A percentile compares a stretch with the other conserved stretches of the same genome.
Conservation (phyloP, 2,888 invertebrate species). For the Chloroclystis v-ata region DNA sequence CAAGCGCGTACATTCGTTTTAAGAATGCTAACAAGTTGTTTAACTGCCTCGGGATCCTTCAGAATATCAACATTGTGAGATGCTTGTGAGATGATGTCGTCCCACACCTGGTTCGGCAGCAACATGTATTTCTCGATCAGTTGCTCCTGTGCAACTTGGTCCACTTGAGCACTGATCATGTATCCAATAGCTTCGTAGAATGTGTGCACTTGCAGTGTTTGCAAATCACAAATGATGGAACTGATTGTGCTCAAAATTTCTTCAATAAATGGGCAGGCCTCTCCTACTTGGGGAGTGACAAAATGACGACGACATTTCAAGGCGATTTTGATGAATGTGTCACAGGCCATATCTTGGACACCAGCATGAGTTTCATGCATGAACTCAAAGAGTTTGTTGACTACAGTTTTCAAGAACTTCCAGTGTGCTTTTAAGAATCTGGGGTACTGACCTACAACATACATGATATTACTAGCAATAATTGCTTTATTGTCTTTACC, state of each 20-base stretch:
- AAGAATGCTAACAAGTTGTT: slow-evolving; percentile 97
- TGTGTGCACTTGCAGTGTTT: slow-evolving; percentile 98
- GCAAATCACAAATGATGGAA: slow-evolving; percentile 98
- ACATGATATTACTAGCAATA: slow-evolving; percentile 99
- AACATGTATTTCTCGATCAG: slow-evolving; percentile 98
- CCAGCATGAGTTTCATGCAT: slow-evolving; percentile 99
- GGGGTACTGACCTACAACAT: slow-evolving; percentile 99
- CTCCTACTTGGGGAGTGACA: slow-evolving; percentile 96
- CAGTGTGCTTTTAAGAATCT: slow-evolving; percentile 99
- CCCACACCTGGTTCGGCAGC: slow-evolving; percentile 98
- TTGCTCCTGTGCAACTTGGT: slow-evolving; percentile 92
- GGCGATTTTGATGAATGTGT: slow-evolving; percentile 99
- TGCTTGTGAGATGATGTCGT: slow-evolving; percentile 97
- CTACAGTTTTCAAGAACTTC: slow-evolving; percentile 99
- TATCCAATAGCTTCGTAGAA: slow-evolving; percentile 99
- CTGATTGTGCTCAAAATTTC: slow-evolving; percentile 98
- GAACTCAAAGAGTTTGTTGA: slow-evolving; percentile 99
- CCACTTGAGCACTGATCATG: slow-evolving; percentile 98
- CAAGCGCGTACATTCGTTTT: slow-evolving; percentile 99
- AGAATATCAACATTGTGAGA: slow-evolving; percentile 97
- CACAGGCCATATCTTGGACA: slow-evolving; percentile 99
- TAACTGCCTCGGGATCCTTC: slow-evolving; percentile 97
- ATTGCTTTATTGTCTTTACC: slow-evolving; percentile 99
- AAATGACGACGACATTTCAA: slow-evolving; percentile 98
- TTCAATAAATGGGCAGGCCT: slow-evolving; percentile 98